Evolutionary conservation across 1,140 invertebrate species (phyloP).

Genomic region (Aphelenchoides besseyi): DNA sequence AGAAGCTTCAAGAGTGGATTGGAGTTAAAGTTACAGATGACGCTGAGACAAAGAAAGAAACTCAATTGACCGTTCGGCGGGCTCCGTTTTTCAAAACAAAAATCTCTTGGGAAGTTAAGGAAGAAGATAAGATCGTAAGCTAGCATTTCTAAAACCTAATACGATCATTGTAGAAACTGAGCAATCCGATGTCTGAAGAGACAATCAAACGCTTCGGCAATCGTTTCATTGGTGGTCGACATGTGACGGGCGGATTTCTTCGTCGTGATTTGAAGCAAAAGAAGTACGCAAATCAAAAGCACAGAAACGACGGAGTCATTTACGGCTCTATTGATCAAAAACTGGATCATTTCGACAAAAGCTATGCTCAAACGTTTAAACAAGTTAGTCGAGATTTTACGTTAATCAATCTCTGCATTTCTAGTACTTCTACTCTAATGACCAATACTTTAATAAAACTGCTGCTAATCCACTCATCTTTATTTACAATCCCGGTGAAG

Average conservation of each 20-base stretch:
- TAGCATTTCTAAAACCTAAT: background rate
- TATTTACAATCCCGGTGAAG: slow-evolving; percentile 20
- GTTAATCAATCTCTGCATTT: slow-evolving; percentile 65
- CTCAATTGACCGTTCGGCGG: background rate
- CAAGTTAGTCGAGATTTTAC: slow-evolving; percentile 18
- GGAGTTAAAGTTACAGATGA: background rate
- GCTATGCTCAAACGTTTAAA: slow-evolving; percentile 29
- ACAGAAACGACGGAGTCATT: background rate
- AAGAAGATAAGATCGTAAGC: background rate
- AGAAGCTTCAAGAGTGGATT: slow-evolving; percentile 23
- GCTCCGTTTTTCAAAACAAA: background rate
- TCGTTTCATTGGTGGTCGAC: background rate
- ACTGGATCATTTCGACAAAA: slow-evolving; percentile 36
- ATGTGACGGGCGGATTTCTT: background rate
- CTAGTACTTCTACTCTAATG: slow-evolving; percentile 69
- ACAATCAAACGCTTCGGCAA: background rate
- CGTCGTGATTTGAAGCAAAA: background rate
- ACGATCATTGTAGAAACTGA: background rate
- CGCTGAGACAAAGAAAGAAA: background rate
- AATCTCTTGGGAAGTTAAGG: background rate
- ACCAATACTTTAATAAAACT: slow-evolving; percentile 70
- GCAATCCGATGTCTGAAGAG: background rate
- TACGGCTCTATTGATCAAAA: slow-evolving; percentile 26
- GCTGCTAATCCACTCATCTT: slow-evolving; percentile 1
- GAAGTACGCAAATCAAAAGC: background rate